Conservation (phyloP, 2,888 invertebrate species). For the Lasius fuliginosus region DNA sequence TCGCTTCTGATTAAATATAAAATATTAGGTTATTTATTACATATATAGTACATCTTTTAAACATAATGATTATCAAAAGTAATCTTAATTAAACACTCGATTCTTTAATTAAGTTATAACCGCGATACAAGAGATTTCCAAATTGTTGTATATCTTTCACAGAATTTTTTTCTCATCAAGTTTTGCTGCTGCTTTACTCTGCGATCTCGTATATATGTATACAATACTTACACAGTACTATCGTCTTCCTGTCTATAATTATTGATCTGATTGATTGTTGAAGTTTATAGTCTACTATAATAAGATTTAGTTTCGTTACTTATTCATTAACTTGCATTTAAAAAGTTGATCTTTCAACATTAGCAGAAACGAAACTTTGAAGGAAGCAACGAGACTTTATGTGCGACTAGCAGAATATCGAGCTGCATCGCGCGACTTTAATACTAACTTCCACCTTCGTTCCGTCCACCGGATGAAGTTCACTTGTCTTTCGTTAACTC, state of each 20-base stretch:
- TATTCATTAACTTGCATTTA: neutral
- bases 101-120: too few species aligned
- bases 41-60: too few species aligned
- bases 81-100: too few species aligned
- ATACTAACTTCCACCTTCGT: constrained; percentile 24
- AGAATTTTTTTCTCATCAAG: neutral
- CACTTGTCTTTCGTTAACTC: constrained; percentile 65
- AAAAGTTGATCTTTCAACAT: neutral
- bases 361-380: neutral
- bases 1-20: too few species aligned
- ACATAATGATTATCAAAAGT: too few species aligned
- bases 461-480: constrained; percentile 42
- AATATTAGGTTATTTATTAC: too few species aligned
- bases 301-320: neutral
- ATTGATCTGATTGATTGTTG: neutral
- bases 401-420: neutral
- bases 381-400: neutral
- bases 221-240: neutral
- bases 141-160: neutral
- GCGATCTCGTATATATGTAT: too few species aligned
- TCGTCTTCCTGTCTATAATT: neutral
- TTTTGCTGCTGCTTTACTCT: neutral
- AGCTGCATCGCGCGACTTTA: neutral
- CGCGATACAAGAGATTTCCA: neutral
- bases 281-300: neutral